phyloP scores from a whole-genome alignment of 2,888 invertebrate genomes.

The Andricus quercusramuli region DNA sequence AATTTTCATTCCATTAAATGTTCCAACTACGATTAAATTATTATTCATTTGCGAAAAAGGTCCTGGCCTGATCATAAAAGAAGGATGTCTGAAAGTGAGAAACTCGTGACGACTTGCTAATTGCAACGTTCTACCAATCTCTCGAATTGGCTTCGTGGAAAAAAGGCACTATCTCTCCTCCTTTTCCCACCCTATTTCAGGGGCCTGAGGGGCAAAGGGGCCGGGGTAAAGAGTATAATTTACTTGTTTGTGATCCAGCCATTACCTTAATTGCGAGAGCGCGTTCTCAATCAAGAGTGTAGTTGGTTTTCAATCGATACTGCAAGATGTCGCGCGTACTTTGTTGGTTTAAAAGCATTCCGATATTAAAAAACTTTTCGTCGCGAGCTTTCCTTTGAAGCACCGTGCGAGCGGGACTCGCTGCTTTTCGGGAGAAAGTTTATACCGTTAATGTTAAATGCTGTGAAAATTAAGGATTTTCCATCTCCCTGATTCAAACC shows the following conservation, averaged over 20 bases:
- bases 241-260: slow-evolving; percentile 67
- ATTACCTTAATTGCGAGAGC: slow-evolving; percentile 69
- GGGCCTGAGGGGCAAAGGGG: slow-evolving; percentile 25
- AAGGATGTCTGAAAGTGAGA: slow-evolving; percentile 16
- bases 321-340: slow-evolving; percentile 39
- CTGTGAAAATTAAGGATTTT: slow-evolving; percentile 7
- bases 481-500: not conserved
- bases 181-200: slow-evolving; percentile 8
- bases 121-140: slow-evolving; percentile 63
- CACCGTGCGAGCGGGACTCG: not conserved
- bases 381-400: slow-evolving; percentile 21
- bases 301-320: slow-evolving; percentile 56
- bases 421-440: not conserved
- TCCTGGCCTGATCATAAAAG: not conserved
- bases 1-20: no score
- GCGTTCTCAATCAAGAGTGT: slow-evolving; percentile 62
- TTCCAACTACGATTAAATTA: no score
- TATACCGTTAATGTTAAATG: slow-evolving; percentile 10
- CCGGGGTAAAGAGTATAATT: slow-evolving; percentile 64
- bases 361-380: slow-evolving; percentile 39
- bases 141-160: slow-evolving; percentile 61
- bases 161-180: slow-evolving; percentile 52
- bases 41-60: no score
- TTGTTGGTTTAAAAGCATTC: slow-evolving; percentile 41
- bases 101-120: slow-evolving; percentile 63